Conservation (phyloP, 2,113 vertebrate species). For the Danionella cerebrum region DNA sequence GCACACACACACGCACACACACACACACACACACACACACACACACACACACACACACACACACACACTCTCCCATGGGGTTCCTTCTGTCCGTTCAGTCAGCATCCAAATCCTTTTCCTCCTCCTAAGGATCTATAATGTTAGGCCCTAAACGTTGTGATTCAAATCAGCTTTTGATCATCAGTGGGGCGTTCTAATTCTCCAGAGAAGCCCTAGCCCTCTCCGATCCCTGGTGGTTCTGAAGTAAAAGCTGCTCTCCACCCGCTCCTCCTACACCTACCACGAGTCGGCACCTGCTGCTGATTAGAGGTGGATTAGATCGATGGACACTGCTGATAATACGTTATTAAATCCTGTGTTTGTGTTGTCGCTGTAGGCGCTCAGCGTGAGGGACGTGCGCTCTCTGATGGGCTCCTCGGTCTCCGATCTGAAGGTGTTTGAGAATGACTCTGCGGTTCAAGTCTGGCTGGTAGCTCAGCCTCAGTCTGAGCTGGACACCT, state of each 20-base stretch:
- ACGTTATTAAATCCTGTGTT: background rate
- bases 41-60: background rate
- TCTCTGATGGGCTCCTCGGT: conserved; percentile 25
- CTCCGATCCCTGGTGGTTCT: too few relatives aligned
- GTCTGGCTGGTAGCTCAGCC: conserved; percentile 19
- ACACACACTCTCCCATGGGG: background rate
- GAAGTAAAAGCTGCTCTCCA: too few relatives aligned
- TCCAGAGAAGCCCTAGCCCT: too few relatives aligned
- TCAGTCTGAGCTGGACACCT: conserved; percentile 23
- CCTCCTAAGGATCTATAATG: too few relatives aligned
- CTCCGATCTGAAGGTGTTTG: conserved; percentile 36
- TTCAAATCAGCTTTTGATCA: too few relatives aligned
- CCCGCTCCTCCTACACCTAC: too few relatives aligned
- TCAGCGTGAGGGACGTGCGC: conserved; percentile 26
- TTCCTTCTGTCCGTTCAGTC: too few relatives aligned
- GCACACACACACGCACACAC: background rate
- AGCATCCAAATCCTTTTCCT: too few relatives aligned
- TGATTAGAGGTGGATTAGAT: background rate
- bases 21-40: background rate
- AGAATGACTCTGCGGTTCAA: conserved; percentile 17
- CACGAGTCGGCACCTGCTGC: too few relatives aligned
- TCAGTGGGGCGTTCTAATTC: too few relatives aligned
- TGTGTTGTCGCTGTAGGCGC: conserved; percentile 13
- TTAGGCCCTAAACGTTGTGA: too few relatives aligned
- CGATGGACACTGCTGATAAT: background rate